Evolutionary conservation across 2,113 vertebrate genomes (phyloP).

Genomic region (Larimichthys crocea): DNA sequence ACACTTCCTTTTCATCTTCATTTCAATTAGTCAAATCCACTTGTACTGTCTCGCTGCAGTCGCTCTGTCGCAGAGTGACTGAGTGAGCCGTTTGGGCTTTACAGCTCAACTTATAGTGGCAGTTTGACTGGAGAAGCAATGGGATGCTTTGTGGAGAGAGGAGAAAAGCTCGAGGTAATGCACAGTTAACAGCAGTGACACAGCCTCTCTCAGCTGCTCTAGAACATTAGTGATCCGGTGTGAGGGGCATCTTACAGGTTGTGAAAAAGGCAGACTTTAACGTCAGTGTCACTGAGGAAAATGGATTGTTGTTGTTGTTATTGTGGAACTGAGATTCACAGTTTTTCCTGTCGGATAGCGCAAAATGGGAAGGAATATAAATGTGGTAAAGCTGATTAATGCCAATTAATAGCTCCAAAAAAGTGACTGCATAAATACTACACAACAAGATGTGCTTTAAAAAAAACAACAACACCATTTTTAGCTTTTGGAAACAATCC

Average conservation of each 20-base stretch:
- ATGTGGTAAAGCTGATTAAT: not conserved
- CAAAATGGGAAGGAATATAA: not conserved
- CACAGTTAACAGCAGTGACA: constrained; percentile 52
- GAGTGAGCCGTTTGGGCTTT: constrained; percentile 31
- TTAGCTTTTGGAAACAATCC: not conserved
- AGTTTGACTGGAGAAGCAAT: constrained; percentile 35
- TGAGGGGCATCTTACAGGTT: constrained; percentile 37
- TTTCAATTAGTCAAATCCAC: constrained; percentile 45
- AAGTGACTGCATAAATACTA: not conserved
- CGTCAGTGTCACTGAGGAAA: constrained; percentile 8
- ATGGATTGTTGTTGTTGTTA: constrained; percentile 14
- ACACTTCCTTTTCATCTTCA: constrained; percentile 43
- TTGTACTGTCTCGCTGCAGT: constrained; percentile 20
- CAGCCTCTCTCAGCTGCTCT: constrained; percentile 37
- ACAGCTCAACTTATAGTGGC: constrained; percentile 10
- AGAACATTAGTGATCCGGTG: constrained; percentile 31
- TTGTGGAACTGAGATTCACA: not conserved
- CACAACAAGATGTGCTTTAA: not conserved
- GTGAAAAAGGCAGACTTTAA: constrained; percentile 41
- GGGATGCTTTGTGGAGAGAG: constrained; percentile 21
- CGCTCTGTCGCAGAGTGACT: constrained; percentile 16
- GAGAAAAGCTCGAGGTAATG: constrained; percentile 26
- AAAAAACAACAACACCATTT: not conserved
- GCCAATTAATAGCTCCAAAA: not conserved
- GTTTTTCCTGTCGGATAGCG: not conserved